Evolutionary conservation across 2,888 invertebrate genomes (phyloP).

Genomic region (Eurois occulta): DNA sequence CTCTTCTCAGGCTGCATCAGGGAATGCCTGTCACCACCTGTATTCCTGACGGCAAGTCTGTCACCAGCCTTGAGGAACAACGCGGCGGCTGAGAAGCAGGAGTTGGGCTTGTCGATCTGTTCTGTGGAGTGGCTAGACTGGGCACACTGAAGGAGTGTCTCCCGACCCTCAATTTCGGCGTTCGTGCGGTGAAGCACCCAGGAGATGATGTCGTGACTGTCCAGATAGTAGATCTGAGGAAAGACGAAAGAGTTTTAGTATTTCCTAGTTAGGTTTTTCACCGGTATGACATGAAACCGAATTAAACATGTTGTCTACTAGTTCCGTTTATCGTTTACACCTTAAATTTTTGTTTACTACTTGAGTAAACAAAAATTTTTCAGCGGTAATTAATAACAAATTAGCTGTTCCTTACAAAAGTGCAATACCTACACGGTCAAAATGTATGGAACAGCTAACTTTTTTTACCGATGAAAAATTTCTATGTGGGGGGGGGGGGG

Average conservation of each 20-base stretch:
- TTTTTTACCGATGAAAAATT: too few species aligned
- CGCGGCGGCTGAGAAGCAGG: slow-evolving; percentile 93
- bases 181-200: slow-evolving; percentile 93
- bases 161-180: slow-evolving; percentile 87
- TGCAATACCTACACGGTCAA: too few species aligned
- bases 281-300: not conserved
- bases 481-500: too few species aligned
- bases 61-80: slow-evolving; percentile 92
- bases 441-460: too few species aligned
- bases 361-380: too few species aligned
- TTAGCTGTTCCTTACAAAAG: too few species aligned
- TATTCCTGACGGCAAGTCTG: slow-evolving; percentile 92
- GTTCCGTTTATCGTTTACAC: not conserved
- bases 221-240: slow-evolving; percentile 94
- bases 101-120: slow-evolving; percentile 91
- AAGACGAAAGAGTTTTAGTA: not conserved
- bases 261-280: not conserved
- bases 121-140: slow-evolving; percentile 91
- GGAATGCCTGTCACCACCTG: slow-evolving; percentile 92
- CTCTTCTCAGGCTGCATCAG: slow-evolving; percentile 94
- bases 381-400: too few species aligned
- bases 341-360: too few species aligned
- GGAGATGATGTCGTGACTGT: slow-evolving; percentile 94
- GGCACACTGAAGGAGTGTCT: slow-evolving; percentile 93
- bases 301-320: not conserved